phyloP scores from a whole-genome alignment of 2,797 vertebrate species.

The Falco concolor region DNA sequence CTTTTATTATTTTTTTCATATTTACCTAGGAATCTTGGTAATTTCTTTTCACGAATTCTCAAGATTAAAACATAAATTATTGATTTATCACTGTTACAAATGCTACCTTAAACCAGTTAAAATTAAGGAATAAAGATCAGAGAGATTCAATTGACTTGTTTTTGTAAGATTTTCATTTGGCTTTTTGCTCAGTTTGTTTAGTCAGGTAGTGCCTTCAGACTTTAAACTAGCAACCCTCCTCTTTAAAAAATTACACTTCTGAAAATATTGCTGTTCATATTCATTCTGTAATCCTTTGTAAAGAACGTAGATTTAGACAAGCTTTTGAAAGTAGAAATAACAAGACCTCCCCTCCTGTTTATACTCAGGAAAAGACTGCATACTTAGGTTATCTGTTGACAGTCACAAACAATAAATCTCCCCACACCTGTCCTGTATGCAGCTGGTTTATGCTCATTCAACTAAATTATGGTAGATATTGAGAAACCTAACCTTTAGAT shows the following conservation, averaged over 20 bases:
- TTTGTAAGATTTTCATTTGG: neutral
- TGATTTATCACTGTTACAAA: neutral
- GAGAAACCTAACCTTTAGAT: neutral
- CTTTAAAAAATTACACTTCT: neutral
- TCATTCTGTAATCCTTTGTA: neutral
- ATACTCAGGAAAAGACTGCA: neutral
- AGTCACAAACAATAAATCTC: neutral
- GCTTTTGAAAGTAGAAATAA: neutral
- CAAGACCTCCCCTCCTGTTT: neutral
- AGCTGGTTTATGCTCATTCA: neutral
- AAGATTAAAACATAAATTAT: neutral
- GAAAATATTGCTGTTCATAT: neutral
- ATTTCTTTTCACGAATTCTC: neutral
- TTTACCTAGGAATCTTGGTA: neutral
- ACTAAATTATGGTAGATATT: neutral
- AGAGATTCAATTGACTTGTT: neutral
- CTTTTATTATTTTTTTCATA: neutral
- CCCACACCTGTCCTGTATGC: neutral
- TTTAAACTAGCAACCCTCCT: neutral
- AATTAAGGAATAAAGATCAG: neutral
- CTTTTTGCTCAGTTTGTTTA: neutral
- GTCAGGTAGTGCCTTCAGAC: neutral
- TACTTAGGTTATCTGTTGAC: neutral
- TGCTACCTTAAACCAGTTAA: neutral
- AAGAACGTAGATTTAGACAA: neutral